Evolutionary conservation across 2,113 vertebrate species (phyloP).

Genomic region (Coregonus clupeaformis): DNA sequence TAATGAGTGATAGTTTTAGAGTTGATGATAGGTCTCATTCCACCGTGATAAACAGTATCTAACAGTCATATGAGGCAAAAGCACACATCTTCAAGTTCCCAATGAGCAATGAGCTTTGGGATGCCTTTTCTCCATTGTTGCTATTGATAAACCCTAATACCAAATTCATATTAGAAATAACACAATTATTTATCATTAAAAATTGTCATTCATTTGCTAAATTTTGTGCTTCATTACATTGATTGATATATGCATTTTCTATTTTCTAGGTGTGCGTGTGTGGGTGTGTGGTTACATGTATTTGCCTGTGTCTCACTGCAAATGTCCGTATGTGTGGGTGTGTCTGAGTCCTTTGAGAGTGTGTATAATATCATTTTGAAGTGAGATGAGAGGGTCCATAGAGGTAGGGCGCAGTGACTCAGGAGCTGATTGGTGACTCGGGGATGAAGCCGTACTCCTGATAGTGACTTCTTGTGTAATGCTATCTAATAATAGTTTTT

Average conservation of each 20-base stretch:
- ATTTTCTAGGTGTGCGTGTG: neutral
- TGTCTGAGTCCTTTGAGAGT: slow-evolving; percentile 53
- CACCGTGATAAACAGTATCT: too few species aligned
- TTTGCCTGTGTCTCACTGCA: neutral
- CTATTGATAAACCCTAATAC: too few species aligned
- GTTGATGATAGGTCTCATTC: too few species aligned
- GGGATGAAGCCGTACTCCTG: slow-evolving; percentile 55
- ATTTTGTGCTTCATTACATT: too few species aligned
- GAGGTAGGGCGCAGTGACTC: slow-evolving; percentile 55
- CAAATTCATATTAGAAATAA: too few species aligned
- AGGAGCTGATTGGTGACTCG: slow-evolving; percentile 38
- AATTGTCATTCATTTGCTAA: too few species aligned
- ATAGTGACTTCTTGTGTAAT: slow-evolving; percentile 68
- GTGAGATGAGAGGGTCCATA: slow-evolving; percentile 39
- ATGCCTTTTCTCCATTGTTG: too few species aligned
- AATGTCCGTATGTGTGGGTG: slow-evolving; percentile 41
- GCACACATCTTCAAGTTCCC: too few species aligned
- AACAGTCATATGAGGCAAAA: too few species aligned
- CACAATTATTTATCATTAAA: too few species aligned
- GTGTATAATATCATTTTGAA: slow-evolving; percentile 45
- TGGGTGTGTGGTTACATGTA: neutral
- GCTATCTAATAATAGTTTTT: slow-evolving; percentile 73
- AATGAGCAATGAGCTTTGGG: too few species aligned
- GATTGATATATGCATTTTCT: neutral
- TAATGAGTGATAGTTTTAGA: too few species aligned